These are phyloP conservation scores for Perithous albicinctus DNA, from an alignment of 2,888 invertebrate species.

Conservation along the genomic window DNA sequence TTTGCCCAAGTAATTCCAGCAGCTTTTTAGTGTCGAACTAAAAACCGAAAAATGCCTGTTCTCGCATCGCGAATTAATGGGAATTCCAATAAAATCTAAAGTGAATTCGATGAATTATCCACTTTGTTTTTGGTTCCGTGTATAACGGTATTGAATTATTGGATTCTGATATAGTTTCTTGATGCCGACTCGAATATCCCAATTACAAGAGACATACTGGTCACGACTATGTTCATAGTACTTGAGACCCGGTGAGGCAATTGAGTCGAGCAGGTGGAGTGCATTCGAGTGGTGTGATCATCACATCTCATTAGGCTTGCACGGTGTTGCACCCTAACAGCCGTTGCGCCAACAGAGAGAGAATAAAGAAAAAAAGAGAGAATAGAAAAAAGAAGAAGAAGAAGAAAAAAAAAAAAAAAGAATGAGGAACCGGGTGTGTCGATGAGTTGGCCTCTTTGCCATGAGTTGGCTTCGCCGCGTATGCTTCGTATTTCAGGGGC, in stretches of 20 bases:
- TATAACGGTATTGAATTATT: neutral
- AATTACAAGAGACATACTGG: neutral
- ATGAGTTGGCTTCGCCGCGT: slow-evolving; percentile 58
- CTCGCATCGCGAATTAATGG: no score
- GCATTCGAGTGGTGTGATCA: slow-evolving; percentile 46
- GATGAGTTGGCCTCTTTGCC: slow-evolving; percentile 52
- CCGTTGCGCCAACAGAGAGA: slow-evolving; percentile 7
- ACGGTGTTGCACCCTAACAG: slow-evolving; percentile 26
- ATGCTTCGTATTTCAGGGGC: slow-evolving; percentile 53
- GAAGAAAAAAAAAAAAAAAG: slow-evolving; percentile 30
- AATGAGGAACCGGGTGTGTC: slow-evolving; percentile 39
- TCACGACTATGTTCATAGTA: neutral
- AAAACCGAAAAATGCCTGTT: no score
- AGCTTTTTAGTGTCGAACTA: no score
- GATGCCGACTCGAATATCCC: neutral
- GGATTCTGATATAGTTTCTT: slow-evolving; percentile 1
- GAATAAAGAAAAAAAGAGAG: slow-evolving; percentile 35
- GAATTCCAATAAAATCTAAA: no score
- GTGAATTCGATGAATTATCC: no score
- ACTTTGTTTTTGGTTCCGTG: no score
- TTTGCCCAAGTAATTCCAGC: no score
- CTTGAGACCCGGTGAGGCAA: neutral
- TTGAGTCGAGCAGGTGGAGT: slow-evolving; percentile 55
- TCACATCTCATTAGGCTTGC: slow-evolving; percentile 50
- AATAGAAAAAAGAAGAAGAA: slow-evolving; percentile 21